Evolutionary conservation across 2,113 vertebrate genomes (phyloP).

Genomic region (Platycercus adscitus): DNA sequence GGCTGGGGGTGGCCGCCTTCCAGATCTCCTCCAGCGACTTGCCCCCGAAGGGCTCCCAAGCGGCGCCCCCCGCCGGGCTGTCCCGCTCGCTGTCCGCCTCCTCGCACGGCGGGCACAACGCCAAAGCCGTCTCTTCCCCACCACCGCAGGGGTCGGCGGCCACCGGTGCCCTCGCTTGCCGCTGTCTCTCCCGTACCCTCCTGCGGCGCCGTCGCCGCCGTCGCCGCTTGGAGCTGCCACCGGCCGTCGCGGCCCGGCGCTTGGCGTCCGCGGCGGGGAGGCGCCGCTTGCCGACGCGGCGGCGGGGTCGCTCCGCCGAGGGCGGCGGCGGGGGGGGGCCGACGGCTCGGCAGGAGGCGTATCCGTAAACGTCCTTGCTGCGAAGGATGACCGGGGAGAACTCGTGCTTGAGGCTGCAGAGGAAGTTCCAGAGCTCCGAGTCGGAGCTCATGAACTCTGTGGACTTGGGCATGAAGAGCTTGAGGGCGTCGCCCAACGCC

Average conservation of each 20-base stretch:
- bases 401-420: constrained; percentile 82
- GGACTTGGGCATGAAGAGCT: constrained; percentile 80
- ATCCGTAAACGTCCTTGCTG: constrained; percentile 82
- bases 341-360: constrained; percentile 77
- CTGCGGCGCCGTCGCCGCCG: background rate
- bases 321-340: constrained; percentile 69
- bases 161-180: background rate
- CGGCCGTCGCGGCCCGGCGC: constrained; percentile 20
- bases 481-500: constrained; percentile 80
- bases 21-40: constrained; percentile 76
- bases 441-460: constrained; percentile 84
- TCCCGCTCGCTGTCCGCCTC: background rate
- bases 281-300: constrained; percentile 1
- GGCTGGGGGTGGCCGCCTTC: constrained; percentile 72
- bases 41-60: constrained; percentile 40
- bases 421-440: constrained; percentile 83
- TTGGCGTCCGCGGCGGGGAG: background rate
- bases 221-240: background rate
- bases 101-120: background rate
- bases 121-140: background rate
- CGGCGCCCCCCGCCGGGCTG: background rate
- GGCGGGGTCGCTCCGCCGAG: background rate
- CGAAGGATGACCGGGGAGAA: constrained; percentile 82
- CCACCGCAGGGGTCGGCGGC: background rate
- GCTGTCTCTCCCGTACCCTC: background rate